These are phyloP conservation scores for Myoxocephalus aenaeus DNA, from an alignment of 2,797 vertebrate genomes.

Conservation along the genomic window DNA sequence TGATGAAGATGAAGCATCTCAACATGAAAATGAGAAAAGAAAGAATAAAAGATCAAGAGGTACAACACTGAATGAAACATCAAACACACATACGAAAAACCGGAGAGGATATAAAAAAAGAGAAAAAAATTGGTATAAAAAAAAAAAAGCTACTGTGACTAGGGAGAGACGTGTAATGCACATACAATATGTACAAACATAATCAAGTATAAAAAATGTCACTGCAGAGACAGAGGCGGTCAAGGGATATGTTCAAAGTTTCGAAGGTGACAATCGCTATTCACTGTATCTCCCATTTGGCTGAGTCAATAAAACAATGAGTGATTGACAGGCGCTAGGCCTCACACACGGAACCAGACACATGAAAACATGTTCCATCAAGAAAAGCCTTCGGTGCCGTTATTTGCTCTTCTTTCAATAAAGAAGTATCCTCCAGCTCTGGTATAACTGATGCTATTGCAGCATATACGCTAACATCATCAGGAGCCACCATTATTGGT, in stretches of 20 bases:
- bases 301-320: conserved; percentile 44
- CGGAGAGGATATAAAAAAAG: conserved; percentile 19
- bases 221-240: conserved; percentile 4
- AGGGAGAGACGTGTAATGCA: conserved; percentile 27
- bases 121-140: conserved; percentile 18
- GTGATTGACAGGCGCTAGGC: conserved; percentile 36
- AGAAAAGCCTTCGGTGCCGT: not conserved
- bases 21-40: conserved; percentile 69
- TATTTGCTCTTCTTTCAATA: not conserved
- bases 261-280: conserved; percentile 35
- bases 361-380: not conserved
- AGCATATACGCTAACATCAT: not conserved
- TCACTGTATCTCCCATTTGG: conserved; percentile 39
- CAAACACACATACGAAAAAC: conserved; percentile 46
- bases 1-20: conserved; percentile 59
- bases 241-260: not conserved
- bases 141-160: conserved; percentile 32
- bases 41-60: conserved; percentile 71
- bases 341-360: not conserved
- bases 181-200: conserved; percentile 38
- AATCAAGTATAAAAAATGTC: conserved; percentile 39
- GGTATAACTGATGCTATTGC: not conserved
- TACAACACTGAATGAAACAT: conserved; percentile 57
- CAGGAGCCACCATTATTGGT: not conserved
- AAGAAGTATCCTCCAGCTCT: not conserved